Conservation (phyloP, 2,888 invertebrate species). For the Psococerastis gibbosa region DNA sequence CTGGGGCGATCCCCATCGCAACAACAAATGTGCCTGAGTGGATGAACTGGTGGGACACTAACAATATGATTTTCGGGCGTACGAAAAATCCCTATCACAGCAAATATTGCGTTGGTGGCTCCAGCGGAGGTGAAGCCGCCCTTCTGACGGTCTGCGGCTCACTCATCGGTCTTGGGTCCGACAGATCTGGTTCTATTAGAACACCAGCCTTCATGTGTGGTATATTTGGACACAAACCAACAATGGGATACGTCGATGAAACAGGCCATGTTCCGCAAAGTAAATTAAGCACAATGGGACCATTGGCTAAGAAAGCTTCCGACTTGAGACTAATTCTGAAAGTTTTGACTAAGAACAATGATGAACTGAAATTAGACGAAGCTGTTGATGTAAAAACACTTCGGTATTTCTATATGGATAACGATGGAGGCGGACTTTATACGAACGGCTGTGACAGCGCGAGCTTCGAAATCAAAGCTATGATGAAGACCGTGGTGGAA, state of each 20-base stretch:
- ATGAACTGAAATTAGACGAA: conserved; percentile 29
- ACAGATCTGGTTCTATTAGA: conserved; percentile 76
- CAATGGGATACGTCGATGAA: conserved; percentile 11
- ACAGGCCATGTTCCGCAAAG: conserved; percentile 29
- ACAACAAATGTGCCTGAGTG: conserved; percentile 76
- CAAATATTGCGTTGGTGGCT: conserved; percentile 59
- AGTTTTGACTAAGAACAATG: conserved; percentile 36
- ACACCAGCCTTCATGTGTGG: conserved; percentile 83
- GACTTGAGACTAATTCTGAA: conserved; percentile 61
- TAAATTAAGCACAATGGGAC: conserved; percentile 42
- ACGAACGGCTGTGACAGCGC: conserved; percentile 34
- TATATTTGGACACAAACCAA: conserved; percentile 80
- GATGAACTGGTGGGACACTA: conserved; percentile 74
- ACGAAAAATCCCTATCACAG: conserved; percentile 71
- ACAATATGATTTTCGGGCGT: conserved; percentile 55
- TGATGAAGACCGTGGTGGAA: conserved; percentile 33
- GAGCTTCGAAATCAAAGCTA: conserved; percentile 35
- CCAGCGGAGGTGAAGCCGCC: conserved; percentile 71
- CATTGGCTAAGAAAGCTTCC: conserved; percentile 69
- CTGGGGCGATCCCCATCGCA: conserved; percentile 64
- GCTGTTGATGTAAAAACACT: conserved; percentile 38
- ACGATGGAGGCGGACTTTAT: conserved; percentile 40
- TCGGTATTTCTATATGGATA: conserved; percentile 62
- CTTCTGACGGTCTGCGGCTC: conserved; percentile 63
- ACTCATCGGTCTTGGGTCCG: conserved; percentile 65